Percentiles rank a stretch among this genome's conserved stretches.
Conservation (phyloP, 1,140 invertebrate species). For the Rhopalosiphum maidis region DNA sequence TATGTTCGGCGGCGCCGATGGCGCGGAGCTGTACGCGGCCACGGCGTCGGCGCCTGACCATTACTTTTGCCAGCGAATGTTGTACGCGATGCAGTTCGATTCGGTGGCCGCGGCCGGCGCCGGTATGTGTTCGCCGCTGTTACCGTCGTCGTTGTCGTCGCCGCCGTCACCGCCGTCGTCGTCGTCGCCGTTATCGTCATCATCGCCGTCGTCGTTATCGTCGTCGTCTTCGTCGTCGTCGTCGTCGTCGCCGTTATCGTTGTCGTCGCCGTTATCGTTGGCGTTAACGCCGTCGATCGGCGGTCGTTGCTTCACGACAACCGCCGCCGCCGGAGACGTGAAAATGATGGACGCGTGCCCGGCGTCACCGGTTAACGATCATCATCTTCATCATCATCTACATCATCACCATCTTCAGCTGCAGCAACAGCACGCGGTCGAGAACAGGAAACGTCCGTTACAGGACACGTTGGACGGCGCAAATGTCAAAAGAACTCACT, state of each 20-base stretch:
- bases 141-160: slow-evolving; percentile 51
- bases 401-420: slow-evolving; percentile 2
- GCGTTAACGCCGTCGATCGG: background rate
- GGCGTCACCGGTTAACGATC: slow-evolving; percentile 29
- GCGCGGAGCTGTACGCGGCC: slow-evolving; percentile 56
- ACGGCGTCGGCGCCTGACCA: slow-evolving; percentile 58
- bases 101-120: slow-evolving; percentile 54
- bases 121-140: slow-evolving; percentile 52
- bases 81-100: slow-evolving; percentile 59
- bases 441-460: slow-evolving; percentile 52
- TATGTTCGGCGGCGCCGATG: slow-evolving; percentile 56
- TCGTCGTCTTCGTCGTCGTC: slow-evolving; percentile 18
- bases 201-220: background rate
- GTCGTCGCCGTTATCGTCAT: slow-evolving; percentile 21
- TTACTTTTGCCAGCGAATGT: slow-evolving; percentile 58
- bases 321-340: slow-evolving; percentile 30
- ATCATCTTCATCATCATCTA: background rate
- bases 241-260: background rate
- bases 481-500: slow-evolving; percentile 45
- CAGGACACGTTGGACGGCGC: slow-evolving; percentile 33
- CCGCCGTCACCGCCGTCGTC: slow-evolving; percentile 35
- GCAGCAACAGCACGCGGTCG: slow-evolving; percentile 22
- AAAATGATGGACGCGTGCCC: slow-evolving; percentile 57
- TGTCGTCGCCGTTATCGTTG: background rate
- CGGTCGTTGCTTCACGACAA: background rate